Evolutionary conservation across 2,888 invertebrate species (phyloP).

Genomic region (Ariolimax columbianus): DNA sequence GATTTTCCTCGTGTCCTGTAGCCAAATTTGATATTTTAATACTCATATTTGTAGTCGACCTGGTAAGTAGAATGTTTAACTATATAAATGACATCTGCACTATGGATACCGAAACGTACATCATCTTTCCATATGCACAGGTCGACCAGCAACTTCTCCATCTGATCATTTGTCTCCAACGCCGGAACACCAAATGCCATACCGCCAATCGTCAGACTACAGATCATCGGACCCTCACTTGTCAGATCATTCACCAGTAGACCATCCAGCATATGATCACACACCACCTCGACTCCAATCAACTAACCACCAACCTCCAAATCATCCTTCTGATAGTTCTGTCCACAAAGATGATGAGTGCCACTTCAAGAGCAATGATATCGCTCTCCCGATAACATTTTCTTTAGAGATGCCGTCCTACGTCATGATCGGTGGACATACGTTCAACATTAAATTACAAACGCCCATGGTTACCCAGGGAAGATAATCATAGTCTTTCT

Average conservation of each 20-base stretch:
- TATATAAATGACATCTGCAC: too few relatives aligned
- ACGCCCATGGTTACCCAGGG: constrained; percentile 45
- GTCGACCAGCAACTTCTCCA: neutral
- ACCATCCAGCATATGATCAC: neutral
- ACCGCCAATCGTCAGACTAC: neutral
- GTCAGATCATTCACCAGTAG: too few relatives aligned
- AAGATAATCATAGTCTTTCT: neutral
- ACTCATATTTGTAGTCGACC: too few relatives aligned
- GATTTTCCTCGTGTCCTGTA: too few relatives aligned
- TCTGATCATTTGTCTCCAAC: neutral
- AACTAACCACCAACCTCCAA: neutral
- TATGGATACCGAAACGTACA: too few relatives aligned
- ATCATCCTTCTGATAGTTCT: neutral
- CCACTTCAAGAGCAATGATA: constrained; percentile 45
- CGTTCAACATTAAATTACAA: constrained; percentile 51
- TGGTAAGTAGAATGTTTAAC: too few relatives aligned
- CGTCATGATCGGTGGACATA: constrained; percentile 52
- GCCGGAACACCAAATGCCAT: neutral
- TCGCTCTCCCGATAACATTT: constrained; percentile 53
- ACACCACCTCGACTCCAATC: neutral
- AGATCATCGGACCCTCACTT: neutral
- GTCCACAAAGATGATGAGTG: constrained; percentile 17
- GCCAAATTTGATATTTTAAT: too few relatives aligned
- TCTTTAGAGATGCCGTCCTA: constrained; percentile 54
- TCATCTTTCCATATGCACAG: neutral